Conservation (phyloP, 1,140 invertebrate species). For the Pseudobourletiella spinata region DNA sequence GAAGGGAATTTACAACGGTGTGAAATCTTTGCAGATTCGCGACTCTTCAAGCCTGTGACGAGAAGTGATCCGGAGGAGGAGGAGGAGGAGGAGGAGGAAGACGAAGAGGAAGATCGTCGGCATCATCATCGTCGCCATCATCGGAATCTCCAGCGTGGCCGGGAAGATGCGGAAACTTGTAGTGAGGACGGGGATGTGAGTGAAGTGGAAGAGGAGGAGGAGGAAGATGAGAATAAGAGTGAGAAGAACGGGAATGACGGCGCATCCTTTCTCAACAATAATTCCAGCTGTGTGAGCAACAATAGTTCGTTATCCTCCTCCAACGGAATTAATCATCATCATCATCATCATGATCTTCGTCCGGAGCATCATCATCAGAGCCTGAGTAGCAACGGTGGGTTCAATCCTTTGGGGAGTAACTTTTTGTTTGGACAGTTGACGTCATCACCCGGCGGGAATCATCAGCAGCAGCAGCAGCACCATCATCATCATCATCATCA, state of each 20-base stretch:
- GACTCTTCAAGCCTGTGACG: too few relatives aligned
- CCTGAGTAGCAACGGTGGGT: constrained; percentile 12
- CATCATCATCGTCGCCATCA: constrained; percentile 6
- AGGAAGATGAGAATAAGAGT: too few relatives aligned
- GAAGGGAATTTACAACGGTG: background rate
- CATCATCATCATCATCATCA: background rate
- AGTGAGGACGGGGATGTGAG: too few relatives aligned
- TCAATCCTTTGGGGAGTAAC: constrained; percentile 13
- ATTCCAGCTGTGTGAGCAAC: constrained; percentile 1
- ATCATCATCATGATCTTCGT: constrained; percentile 4
- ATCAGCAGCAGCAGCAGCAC: background rate
- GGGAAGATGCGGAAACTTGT: too few relatives aligned
- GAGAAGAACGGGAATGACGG: background rate
- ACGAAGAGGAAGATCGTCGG: constrained; percentile 6
- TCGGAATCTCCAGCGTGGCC: background rate
- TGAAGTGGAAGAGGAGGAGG: too few relatives aligned
- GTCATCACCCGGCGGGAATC: background rate
- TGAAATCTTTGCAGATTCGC: too few relatives aligned
- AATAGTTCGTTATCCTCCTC: too few relatives aligned
- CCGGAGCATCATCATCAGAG: constrained; percentile 4
- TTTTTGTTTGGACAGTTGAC: constrained; percentile 29
- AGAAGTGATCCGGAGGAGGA: constrained; percentile 13
- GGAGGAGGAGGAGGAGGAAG: constrained; percentile 11
- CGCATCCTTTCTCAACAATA: too few relatives aligned
- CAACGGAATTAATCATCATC: background rate